Percentiles rank a stretch among this genome's conserved stretches.
These are phyloP conservation scores for Yoshiicerus persimilis DNA, from an alignment of 1,140 invertebrate species.

Conservation along the genomic window DNA sequence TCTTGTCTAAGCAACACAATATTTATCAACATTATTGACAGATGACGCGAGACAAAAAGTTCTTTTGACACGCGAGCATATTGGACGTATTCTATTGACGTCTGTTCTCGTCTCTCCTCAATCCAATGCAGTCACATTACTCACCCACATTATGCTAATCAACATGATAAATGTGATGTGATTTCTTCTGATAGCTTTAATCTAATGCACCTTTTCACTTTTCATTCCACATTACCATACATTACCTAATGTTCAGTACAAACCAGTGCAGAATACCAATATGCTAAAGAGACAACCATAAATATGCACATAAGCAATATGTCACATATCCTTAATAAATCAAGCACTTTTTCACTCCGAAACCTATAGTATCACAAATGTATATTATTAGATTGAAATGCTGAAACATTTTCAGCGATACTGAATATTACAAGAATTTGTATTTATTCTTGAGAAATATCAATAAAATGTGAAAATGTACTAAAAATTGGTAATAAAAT, in stretches of 20 bases:
- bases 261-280: too few species aligned
- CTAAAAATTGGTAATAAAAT: too few species aligned
- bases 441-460: too few species aligned
- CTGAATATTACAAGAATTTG: too few species aligned
- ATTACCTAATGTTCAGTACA: not conserved
- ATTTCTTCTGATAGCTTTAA: not conserved
- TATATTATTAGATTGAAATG: too few species aligned
- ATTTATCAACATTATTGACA: conserved; percentile 39
- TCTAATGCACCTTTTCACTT: not conserved
- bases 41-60: conserved; percentile 35
- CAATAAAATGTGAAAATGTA: too few species aligned
- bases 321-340: too few species aligned
- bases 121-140: not conserved
- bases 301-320: too few species aligned
- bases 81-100: not conserved
- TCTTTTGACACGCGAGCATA: conserved; percentile 24
- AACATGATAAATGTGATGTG: conserved; percentile 30
- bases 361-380: too few species aligned
- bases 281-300: too few species aligned
- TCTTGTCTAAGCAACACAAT: conserved; percentile 31
- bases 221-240: not conserved
- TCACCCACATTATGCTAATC: conserved; percentile 23
- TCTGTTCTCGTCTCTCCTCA: not conserved
- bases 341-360: too few species aligned
- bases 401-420: too few species aligned